Conservation (phyloP, 2,888 invertebrate genomes). For the Limnephilus rhombicus region DNA sequence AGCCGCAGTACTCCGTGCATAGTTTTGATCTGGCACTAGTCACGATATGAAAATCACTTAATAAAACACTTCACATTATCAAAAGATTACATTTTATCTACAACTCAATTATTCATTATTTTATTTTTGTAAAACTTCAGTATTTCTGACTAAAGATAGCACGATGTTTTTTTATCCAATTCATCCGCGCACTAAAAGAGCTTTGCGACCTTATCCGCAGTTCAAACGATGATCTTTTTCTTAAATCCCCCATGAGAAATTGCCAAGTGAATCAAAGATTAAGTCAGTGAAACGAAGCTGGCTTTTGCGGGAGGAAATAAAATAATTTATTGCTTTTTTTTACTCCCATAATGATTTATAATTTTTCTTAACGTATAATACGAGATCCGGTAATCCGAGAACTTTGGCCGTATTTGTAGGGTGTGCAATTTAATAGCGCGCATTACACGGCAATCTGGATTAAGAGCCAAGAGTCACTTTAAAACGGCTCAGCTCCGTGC, state of each 20-base stretch:
- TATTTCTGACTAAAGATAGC: neutral
- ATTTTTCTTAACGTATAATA: neutral
- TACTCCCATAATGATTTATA: neutral
- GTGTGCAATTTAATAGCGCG: neutral
- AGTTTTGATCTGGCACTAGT: neutral
- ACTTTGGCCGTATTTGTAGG: neutral
- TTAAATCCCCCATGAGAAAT: neutral
- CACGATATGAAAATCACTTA: neutral
- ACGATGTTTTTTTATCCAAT: neutral
- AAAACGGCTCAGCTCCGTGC: neutral
- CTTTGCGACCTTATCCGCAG: slow-evolving; percentile 60
- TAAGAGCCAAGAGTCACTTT: neutral
- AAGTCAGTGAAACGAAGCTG: neutral
- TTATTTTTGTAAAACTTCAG: neutral
- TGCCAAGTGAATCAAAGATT: slow-evolving; percentile 1
- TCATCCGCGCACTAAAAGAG: neutral
- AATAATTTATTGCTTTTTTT: neutral
- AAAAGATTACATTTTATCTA: neutral
- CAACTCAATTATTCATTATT: neutral
- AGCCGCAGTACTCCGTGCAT: neutral
- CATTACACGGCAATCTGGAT: slow-evolving; percentile 1
- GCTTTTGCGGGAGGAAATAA: neutral
- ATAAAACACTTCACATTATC: neutral
- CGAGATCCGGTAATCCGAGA: neutral
- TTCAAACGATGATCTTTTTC: slow-evolving; percentile 61